Percentiles rank a stretch among this genome's conserved stretches.
phyloP scores from a whole-genome alignment of 2,113 vertebrate genomes.

The Synchiropus splendidus region DNA sequence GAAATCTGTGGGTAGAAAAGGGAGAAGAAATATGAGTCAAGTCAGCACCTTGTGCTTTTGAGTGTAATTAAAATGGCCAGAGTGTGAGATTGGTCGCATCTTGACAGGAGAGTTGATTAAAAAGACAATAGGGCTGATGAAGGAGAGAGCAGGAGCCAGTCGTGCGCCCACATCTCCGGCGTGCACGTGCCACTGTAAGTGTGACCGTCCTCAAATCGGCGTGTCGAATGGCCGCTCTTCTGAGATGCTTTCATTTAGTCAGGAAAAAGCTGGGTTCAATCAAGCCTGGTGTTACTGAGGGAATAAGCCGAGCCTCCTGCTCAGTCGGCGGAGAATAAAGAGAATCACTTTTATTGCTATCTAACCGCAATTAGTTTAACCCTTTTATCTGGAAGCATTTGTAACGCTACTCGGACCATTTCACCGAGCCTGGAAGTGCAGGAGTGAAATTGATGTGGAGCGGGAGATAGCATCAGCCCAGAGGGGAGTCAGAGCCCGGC shows the following conservation, averaged over 20 bases:
- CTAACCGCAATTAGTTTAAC: constrained; percentile 70
- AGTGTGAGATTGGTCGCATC: constrained; percentile 31
- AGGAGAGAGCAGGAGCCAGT: constrained; percentile 46
- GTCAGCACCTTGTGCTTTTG: constrained; percentile 35
- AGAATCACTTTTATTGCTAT: constrained; percentile 67
- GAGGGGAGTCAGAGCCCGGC: constrained; percentile 49
- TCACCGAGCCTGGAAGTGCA: constrained; percentile 66
- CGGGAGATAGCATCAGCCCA: constrained; percentile 68
- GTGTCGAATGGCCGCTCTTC: constrained; percentile 52
- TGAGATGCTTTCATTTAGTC: constrained; percentile 66
- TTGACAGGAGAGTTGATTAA: constrained; percentile 46
- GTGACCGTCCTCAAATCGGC: constrained; percentile 61
- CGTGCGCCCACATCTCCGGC: constrained; percentile 44
- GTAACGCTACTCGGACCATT: constrained; percentile 70
- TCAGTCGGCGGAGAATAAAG: constrained; percentile 61
- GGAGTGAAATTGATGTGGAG: constrained; percentile 64
- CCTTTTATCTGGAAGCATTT: constrained; percentile 71
- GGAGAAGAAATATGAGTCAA: constrained; percentile 33
- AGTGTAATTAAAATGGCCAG: constrained; percentile 15
- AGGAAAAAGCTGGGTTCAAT: constrained; percentile 66
- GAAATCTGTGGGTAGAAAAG: no score
- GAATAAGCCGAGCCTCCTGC: constrained; percentile 50
- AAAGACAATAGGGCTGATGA: constrained; percentile 52
- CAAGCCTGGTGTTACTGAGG: constrained; percentile 55
- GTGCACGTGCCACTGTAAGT: constrained; percentile 46